Percentiles rank a stretch among this genome's conserved stretches.
Conservation (phyloP, 1,140 invertebrate genomes). For the Heliconius hewitsoni region DNA sequence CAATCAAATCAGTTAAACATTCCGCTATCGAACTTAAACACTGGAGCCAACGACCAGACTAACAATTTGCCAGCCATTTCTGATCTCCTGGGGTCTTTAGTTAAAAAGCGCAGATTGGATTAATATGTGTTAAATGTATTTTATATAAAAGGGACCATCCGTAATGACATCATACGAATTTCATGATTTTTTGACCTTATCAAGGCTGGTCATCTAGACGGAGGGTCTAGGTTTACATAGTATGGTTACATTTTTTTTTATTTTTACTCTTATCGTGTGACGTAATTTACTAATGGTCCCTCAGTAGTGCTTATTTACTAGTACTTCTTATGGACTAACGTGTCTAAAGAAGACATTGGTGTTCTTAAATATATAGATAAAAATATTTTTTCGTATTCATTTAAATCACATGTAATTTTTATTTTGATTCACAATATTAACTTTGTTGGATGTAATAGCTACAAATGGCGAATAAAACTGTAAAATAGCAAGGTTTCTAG, state of each 20-base stretch:
- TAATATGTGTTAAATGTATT: conserved; percentile 41
- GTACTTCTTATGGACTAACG: neutral
- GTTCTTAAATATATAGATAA: neutral
- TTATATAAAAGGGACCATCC: neutral
- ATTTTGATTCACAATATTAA: too few relatives aligned
- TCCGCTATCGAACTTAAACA: conserved; percentile 80
- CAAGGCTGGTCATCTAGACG: too few relatives aligned
- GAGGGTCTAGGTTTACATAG: too few relatives aligned
- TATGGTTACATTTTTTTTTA: too few relatives aligned
- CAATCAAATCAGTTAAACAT: conserved; percentile 65
- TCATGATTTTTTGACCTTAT: too few relatives aligned
- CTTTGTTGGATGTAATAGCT: too few relatives aligned
- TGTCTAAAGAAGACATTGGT: neutral
- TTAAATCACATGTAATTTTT: neutral
- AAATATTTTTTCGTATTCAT: neutral
- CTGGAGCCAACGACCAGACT: conserved; percentile 85
- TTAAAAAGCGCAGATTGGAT: conserved; percentile 87
- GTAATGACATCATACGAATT: too few relatives aligned
- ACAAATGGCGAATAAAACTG: too few relatives aligned
- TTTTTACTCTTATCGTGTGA: too few relatives aligned
- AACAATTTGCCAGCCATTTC: conserved; percentile 89
- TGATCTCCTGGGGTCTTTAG: conserved; percentile 87
- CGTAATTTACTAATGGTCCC: too few relatives aligned
- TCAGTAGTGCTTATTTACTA: neutral
- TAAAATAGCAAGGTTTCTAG: neutral